These are phyloP conservation scores for Spinibarbus caldwelli DNA, from an alignment of 2,797 vertebrate genomes.

Conservation along the genomic window DNA sequence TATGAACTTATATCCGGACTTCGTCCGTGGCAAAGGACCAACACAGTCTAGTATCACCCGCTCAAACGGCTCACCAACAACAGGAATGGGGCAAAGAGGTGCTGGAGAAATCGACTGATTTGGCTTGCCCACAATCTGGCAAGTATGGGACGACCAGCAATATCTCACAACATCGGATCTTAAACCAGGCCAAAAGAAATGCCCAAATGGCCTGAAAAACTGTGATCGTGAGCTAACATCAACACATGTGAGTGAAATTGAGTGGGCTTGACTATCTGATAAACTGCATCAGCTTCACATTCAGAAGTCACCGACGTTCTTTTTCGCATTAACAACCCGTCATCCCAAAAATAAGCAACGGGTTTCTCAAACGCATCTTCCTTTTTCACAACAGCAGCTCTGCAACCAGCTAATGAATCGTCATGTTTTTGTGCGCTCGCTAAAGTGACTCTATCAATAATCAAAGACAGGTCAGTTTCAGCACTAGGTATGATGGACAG, in stretches of 20 bases:
- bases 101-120: neutral
- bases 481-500: neutral
- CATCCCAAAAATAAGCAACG: neutral
- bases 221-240: no score
- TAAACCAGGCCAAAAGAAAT: neutral
- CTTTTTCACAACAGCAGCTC: neutral
- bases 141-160: neutral
- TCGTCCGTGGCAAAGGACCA: neutral
- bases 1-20: neutral
- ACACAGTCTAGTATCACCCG: neutral
- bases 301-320: no score
- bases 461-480: neutral
- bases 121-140: neutral
- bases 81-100: neutral
- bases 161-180: neutral
- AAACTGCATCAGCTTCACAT: no score
- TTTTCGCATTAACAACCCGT: neutral
- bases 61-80: neutral
- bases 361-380: neutral
- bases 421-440: neutral
- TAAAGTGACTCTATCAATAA: neutral
- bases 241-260: no score
- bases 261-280: no score
- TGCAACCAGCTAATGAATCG: neutral
- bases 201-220: no score